A percentile compares a stretch with the other conserved stretches of the same genome.
Conservation (phyloP, 2,113 vertebrate genomes). For the Coturnix japonica region DNA sequence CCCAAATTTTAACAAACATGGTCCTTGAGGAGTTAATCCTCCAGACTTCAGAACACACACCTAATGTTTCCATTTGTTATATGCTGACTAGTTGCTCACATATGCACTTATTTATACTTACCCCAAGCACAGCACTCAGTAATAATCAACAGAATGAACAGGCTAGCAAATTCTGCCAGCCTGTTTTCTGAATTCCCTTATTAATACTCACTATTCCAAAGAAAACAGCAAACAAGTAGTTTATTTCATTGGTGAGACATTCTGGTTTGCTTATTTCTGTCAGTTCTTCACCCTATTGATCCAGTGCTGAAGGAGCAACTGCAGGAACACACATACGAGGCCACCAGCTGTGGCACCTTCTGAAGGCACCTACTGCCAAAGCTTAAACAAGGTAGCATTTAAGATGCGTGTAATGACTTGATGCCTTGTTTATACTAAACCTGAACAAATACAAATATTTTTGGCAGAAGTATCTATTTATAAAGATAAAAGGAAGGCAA, state of each 20-base stretch:
- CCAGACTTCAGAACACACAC: not conserved
- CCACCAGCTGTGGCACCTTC: not conserved
- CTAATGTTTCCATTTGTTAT: not conserved
- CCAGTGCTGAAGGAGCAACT: not conserved
- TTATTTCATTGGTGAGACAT: not conserved
- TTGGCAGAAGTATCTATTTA: slow-evolving; percentile 16
- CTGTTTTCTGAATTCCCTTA: not conserved
- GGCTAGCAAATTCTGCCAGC: not conserved
- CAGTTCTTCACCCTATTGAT: not conserved
- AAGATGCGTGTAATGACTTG: not conserved
- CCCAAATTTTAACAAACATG: not conserved
- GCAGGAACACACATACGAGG: accelerated
- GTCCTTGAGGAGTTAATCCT: not conserved
- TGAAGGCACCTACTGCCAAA: not conserved
- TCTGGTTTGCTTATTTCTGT: not conserved
- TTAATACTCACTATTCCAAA: not conserved
- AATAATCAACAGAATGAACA: not conserved
- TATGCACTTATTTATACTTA: not conserved
- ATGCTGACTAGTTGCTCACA: not conserved
- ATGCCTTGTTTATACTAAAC: slow-evolving; percentile 7
- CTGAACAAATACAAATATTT: slow-evolving; percentile 3
- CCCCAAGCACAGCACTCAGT: not conserved
- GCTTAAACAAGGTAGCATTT: not conserved
- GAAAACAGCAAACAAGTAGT: not conserved
- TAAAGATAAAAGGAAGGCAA: slow-evolving; percentile 38